Percentiles rank a stretch among this genome's conserved stretches.
These are phyloP conservation scores for Eupithecia subfuscata DNA, from an alignment of 2,888 invertebrate genomes.

Conservation along the genomic window DNA sequence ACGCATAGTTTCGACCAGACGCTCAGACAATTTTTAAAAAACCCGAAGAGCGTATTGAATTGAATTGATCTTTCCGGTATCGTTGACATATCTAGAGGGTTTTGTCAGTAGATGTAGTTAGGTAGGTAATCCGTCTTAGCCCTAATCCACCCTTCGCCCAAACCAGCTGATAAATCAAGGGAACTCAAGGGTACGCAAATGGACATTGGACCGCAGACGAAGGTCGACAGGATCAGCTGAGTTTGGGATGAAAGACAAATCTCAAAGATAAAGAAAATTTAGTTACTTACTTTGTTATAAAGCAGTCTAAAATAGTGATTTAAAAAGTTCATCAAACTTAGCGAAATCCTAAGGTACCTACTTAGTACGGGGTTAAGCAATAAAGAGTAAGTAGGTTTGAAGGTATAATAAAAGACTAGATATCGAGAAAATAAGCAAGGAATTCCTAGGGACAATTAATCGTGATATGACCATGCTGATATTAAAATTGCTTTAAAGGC, in stretches of 20 bases:
- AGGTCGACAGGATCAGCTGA: slow-evolving; percentile 32
- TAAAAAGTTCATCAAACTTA: background rate
- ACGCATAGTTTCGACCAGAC: too few species aligned
- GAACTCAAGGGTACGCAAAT: slow-evolving; percentile 31
- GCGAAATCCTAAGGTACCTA: background rate
- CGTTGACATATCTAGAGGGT: background rate
- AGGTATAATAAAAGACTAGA: too few species aligned
- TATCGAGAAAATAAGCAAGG: background rate
- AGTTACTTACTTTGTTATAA: background rate
- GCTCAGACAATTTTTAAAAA: too few species aligned
- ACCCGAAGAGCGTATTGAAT: too few species aligned
- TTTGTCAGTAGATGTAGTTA: background rate
- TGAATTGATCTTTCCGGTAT: background rate
- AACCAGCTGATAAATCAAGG: slow-evolving; percentile 40
- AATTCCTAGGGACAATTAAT: background rate
- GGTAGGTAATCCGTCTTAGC: background rate
- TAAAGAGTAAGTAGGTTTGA: too few species aligned
- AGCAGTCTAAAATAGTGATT: background rate
- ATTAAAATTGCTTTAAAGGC: too few species aligned
- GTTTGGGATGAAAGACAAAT: background rate
- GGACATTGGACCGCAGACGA: slow-evolving; percentile 27
- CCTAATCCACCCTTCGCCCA: slow-evolving; percentile 13
- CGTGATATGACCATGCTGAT: too few species aligned
- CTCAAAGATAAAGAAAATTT: background rate
- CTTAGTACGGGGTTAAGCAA: background rate